phyloP scores from a whole-genome alignment of 2,888 invertebrate genomes.

The Leistus spinibarbis region DNA sequence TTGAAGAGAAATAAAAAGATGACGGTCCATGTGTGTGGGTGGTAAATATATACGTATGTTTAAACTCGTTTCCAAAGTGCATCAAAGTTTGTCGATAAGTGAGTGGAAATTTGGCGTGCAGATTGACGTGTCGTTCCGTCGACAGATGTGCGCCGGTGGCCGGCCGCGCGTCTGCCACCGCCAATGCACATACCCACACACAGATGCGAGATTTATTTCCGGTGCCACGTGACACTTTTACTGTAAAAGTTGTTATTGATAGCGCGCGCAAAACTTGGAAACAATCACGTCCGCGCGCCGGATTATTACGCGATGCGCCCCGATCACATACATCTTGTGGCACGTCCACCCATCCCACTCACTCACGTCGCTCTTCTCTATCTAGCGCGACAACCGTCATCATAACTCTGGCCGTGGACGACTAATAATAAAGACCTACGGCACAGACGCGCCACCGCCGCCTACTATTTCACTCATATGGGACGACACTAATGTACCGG shows the following conservation, averaged over 20 bases:
- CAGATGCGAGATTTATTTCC: slow-evolving; percentile 28
- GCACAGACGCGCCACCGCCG: slow-evolving; percentile 17
- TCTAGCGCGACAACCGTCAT: slow-evolving; percentile 41
- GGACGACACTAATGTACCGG: slow-evolving; percentile 55
- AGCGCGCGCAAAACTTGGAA: slow-evolving; percentile 44
- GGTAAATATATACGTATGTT: no score
- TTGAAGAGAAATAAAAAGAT: no score
- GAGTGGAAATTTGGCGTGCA: background rate
- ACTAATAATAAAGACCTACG: slow-evolving; percentile 44
- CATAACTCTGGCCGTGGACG: slow-evolving; percentile 47
- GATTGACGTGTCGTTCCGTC: background rate
- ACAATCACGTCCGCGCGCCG: slow-evolving; percentile 49
- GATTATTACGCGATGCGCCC: slow-evolving; percentile 12
- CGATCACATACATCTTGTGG: slow-evolving; percentile 30
- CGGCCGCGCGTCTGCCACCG: background rate
- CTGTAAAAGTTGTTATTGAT: slow-evolving; percentile 54
- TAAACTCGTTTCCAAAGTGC: background rate
- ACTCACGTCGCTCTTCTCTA: slow-evolving; percentile 31
- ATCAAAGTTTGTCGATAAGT: background rate
- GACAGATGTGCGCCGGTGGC: background rate
- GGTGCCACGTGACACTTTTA: slow-evolving; percentile 50
- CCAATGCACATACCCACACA: slow-evolving; percentile 12
- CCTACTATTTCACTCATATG: slow-evolving; percentile 39
- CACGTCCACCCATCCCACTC: slow-evolving; percentile 31
- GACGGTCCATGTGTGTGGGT: no score